Evolutionary conservation across 2,113 vertebrate species (phyloP).

Genomic region (Coreoperca whiteheadi): DNA sequence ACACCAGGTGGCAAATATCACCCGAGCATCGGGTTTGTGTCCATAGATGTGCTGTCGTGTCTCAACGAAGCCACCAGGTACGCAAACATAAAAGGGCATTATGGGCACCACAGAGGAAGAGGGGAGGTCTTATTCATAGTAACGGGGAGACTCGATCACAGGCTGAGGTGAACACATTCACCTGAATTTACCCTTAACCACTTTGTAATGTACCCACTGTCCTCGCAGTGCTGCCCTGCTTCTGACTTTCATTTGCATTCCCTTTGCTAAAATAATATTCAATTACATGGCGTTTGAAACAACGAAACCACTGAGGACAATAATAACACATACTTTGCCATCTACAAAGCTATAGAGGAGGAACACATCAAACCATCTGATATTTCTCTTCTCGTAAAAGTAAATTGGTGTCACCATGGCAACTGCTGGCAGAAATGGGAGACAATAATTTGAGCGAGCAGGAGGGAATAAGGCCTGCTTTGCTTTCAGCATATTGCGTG

Average conservation of each 20-base stretch:
- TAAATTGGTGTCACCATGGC: slow-evolving; percentile 49
- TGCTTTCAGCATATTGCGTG: slow-evolving; percentile 43
- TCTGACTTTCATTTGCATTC: neutral
- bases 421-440: slow-evolving; percentile 48
- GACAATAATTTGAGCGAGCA: slow-evolving; percentile 25
- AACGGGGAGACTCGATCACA: neutral
- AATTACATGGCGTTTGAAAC: neutral
- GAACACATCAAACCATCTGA: slow-evolving; percentile 27
- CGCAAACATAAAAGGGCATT: neutral
- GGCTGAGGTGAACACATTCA: neutral
- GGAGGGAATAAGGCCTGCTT: slow-evolving; percentile 23
- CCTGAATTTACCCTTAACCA: neutral
- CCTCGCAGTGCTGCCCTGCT: neutral
- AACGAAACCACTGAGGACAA: neutral
- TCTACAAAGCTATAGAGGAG: neutral
- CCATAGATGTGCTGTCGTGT: neutral
- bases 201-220: neutral
- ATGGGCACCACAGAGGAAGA: neutral
- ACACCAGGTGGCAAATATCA: neutral
- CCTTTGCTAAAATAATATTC: neutral
- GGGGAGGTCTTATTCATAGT: neutral
- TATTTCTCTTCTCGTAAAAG: slow-evolving; percentile 34
- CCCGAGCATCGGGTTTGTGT: too few species aligned
- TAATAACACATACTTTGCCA: neutral
- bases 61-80: neutral